These are phyloP conservation scores for Pomatostomus ruficeps DNA, from an alignment of 2,113 vertebrate species.

Conservation along the genomic window DNA sequence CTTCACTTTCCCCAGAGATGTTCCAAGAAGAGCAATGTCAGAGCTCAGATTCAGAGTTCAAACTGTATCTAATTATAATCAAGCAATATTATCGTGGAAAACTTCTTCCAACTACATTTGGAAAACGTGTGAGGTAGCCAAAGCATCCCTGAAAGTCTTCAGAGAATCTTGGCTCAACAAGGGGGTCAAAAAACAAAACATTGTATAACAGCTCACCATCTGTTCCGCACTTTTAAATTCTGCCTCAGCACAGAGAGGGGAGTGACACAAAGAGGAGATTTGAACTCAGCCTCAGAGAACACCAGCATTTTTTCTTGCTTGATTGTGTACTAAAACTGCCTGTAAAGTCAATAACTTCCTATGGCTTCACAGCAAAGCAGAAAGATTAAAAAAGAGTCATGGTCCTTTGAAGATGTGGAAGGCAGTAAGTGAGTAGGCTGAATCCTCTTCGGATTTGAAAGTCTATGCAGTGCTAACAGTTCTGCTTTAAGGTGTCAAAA, in stretches of 20 bases:
- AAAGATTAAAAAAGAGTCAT: slow-evolving; percentile 72
- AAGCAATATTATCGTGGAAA: not conserved
- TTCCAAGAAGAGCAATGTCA: not conserved
- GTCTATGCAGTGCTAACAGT: slow-evolving; percentile 48
- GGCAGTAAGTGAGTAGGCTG: slow-evolving; percentile 74
- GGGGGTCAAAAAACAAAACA: not conserved
- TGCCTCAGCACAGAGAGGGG: not conserved
- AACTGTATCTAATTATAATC: not conserved
- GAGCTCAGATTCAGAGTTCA: not conserved
- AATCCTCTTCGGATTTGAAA: slow-evolving; percentile 75
- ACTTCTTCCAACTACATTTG: slow-evolving; percentile 15
- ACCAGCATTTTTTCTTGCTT: slow-evolving; percentile 35
- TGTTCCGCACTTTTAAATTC: slow-evolving; percentile 38
- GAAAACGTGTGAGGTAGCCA: slow-evolving; percentile 21
- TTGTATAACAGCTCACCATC: not conserved
- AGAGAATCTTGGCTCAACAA: not conserved
- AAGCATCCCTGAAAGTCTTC: slow-evolving; percentile 23
- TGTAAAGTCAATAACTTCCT: slow-evolving; percentile 74
- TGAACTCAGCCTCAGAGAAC: slow-evolving; percentile 64
- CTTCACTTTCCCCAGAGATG: not conserved
- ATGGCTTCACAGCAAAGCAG: slow-evolving; percentile 60
- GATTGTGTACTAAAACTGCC: slow-evolving; percentile 66
- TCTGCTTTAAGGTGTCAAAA: slow-evolving; percentile 73
- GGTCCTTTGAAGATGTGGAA: slow-evolving; percentile 73
- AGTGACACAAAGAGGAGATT: slow-evolving; percentile 57